Conservation (phyloP, 2,797 vertebrate species). For the Peromyscus eremicus region DNA sequence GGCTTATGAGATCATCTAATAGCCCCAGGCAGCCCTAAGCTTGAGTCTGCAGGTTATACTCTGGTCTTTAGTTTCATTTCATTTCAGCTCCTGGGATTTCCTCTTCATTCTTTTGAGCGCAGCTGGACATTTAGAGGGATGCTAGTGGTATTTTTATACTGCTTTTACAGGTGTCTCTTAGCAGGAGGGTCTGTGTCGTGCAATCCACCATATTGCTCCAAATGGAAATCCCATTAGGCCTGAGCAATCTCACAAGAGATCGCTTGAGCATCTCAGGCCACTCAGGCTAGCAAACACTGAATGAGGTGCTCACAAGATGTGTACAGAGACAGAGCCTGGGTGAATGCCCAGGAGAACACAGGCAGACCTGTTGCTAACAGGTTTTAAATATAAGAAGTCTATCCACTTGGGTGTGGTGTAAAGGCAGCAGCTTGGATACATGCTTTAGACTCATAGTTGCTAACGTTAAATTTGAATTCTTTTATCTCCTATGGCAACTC, state of each 20-base stretch:
- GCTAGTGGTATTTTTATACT: neutral
- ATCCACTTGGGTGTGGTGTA: fast-evolving
- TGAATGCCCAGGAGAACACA: neutral
- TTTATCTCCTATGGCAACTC: neutral
- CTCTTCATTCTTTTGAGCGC: constrained; percentile 62
- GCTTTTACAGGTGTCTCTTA: constrained; percentile 76
- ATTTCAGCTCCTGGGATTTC: constrained; percentile 56
- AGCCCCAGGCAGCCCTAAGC: neutral
- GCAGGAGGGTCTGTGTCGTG: constrained; percentile 30
- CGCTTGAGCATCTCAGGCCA: neutral
- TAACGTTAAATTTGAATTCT: neutral
- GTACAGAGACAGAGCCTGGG: neutral
- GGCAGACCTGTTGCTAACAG: neutral
- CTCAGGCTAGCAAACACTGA: neutral
- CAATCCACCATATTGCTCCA: neutral
- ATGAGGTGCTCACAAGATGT: neutral
- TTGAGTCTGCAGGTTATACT: neutral
- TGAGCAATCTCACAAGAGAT: neutral
- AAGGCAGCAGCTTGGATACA: neutral
- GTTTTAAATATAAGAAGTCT: too few relatives aligned
- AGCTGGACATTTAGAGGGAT: constrained; percentile 21
- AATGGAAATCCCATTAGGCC: constrained; percentile 49
- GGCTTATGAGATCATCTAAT: constrained; percentile 37
- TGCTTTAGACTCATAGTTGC: neutral
- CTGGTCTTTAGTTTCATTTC: constrained; percentile 67